Evolutionary conservation across 2,888 invertebrate species (phyloP), one percentile per base, ranked within the genome.

Genomic region (Mayetiola destructor): DNA sequence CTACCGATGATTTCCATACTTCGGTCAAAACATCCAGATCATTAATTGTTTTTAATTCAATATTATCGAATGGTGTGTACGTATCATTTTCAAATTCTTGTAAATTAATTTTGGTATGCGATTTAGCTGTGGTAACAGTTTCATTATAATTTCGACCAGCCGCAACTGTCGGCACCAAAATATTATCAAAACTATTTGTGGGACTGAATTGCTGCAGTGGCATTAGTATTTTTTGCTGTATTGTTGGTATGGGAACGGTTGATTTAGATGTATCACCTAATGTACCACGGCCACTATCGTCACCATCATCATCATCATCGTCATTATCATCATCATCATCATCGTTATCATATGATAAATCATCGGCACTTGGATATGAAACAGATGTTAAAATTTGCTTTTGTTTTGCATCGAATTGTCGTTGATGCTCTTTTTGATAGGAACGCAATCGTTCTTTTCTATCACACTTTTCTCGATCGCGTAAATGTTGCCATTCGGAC

Each of bases 51-150:
- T 92, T 90, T 56, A 94, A 71, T 73, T 90, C 92, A 72, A 91
- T 84, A 73, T 88, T 90, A 74, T 94, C 93, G 73, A 94, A 94
- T 0, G 93, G 93, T 69, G 89, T 91, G 57, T 89, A 88, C 55
- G 87, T 89, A 67, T 91, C 91, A 67, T 86, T 82, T 71, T 93
- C 93, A 75, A 94, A 94, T 70, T 93, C 92, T 61, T 84, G 84
- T 67, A 75, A 71, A 72, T 78, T 69, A 65, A 73, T 66, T 59
- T 67, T 63, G 55, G 53, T 42, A 23, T 40, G 39, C 37, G 42
- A 14, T 9, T 14, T 48, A 12, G 32, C 8, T 48, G 23, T 48
- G 2, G 27, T 27, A 27, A 27, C 20, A 18, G 16, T n/a, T 14
- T 30, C 18, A 42, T 32, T 56, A 3, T 20, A 21, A 36, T 48